Base-by-base conservation (phyloP, 1,140 invertebrate genomes). In the Meloidogyne hapla region DNA sequence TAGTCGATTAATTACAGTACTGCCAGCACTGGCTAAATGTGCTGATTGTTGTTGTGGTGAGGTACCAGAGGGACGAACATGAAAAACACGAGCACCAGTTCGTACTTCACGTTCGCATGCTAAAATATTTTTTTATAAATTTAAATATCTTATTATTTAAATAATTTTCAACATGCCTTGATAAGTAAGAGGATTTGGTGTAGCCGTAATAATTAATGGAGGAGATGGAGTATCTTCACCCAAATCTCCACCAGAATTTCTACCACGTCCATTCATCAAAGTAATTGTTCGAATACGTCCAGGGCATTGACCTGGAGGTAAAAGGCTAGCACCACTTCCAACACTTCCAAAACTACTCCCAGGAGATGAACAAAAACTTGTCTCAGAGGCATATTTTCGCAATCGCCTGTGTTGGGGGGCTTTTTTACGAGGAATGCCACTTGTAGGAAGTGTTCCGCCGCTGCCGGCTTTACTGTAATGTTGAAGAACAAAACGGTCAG, bases 351-450 rank as follows among this genome's bases (percentile, higher is more conserved):
- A 33, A 69, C 69, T 40, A 33, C 28, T 73, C 21, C 42, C 71
- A 25, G 71, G 56, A 18, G 71, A 73, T 6, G 75, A 65, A 25
- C 63, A 38, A 64, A 77, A 77, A 76, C 76, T 77, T 6, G 76
- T 77, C 56, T 77, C 76, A 23, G 76, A 77, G 0, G 76, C 76
- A 62, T 77, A 77, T 68, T 77, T 77, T 48, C 67, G 38, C 61
- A 77, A 26, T 21, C 74, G 25, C 13, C 74, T 21, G n/a, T 77
- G 76, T 33, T 75, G 74, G 12, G 73, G 63, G 21, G 65, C 23
- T 38, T 75, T 75, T 67, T 75, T 65, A 21, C 56, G 68, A n/a
- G 75, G 65, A 38, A 48, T 21, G 3, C n/a, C 33, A 28, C 21
- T 33, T 68, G 18, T 33, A 2, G 66, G n/a, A 5, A 45, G 45